Evolutionary conservation across 2,797 vertebrate species (phyloP).

Genomic region (Enteromius fasciolatus): DNA sequence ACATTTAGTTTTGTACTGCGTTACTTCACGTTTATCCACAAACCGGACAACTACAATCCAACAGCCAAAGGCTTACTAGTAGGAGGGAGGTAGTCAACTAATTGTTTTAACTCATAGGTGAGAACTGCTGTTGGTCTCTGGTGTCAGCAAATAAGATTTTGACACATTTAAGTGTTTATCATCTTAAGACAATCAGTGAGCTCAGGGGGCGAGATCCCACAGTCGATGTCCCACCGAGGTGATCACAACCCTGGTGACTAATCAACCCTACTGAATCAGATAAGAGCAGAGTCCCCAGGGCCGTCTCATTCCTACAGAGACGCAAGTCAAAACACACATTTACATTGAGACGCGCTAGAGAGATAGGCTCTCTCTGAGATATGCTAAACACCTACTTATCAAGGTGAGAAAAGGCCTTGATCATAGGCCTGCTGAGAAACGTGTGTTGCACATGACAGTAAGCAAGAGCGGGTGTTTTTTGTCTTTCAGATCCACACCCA

Average conservation of each 20-base stretch:
- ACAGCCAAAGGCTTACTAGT: neutral
- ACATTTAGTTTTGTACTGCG: neutral
- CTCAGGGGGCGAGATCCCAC: constrained; percentile 3
- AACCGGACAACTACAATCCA: neutral
- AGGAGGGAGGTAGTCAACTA: neutral
- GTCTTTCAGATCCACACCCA: constrained; percentile 36
- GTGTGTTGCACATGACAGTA: constrained; percentile 18
- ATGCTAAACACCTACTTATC: constrained; percentile 55
- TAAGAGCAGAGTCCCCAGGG: constrained; percentile 45
- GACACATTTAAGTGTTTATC: constrained; percentile 22
- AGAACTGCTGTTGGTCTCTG: neutral
- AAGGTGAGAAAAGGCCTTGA: constrained; percentile 36
- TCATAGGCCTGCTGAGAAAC: constrained; percentile 36
- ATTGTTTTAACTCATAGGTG: neutral
- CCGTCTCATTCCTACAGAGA: constrained; percentile 46
- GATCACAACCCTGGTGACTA: constrained; percentile 44
- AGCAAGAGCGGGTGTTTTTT: constrained; percentile 11
- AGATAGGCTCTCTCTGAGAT: constrained; percentile 22
- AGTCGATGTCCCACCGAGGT: constrained; percentile 42
- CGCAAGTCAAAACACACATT: constrained; percentile 51
- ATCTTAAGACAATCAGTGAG: neutral
- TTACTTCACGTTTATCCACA: neutral
- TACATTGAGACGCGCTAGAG: constrained; percentile 35
- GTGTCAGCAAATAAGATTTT: neutral
- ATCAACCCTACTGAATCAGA: constrained; percentile 48